Evolutionary conservation across 2,888 invertebrate species (phyloP), one percentile per base, ranked within the genome.

Genomic region (Lapara coniferarum): DNA sequence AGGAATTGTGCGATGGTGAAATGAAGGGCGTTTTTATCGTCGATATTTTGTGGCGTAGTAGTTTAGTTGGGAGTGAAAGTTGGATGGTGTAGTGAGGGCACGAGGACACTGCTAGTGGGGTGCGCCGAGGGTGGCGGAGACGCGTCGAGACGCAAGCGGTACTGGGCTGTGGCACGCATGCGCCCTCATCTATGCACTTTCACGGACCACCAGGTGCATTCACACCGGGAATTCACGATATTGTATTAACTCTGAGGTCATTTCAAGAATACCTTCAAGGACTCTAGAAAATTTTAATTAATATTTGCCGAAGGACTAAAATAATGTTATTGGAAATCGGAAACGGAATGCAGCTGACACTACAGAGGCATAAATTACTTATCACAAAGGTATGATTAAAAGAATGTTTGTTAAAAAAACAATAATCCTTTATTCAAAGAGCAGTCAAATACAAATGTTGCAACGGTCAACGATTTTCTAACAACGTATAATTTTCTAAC

Each of bases 21-120:
- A 53, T 44, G 44, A 53, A 52, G 63, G 53, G 53, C 69, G 56
- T 59, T 77, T 78, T 77, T 75, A 78, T 78, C 73, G 72, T 78
- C 81, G 74, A 59, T 77, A 77, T 70, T 78, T 73, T 71, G 80
- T 79, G 78, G 78, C 68, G 63, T 68, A 30, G 52, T 58, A 46
- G 63, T 63, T 63, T 78, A 78, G 81, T 78, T 77, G 76, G 86
- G 85, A 91, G 93, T 91, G 92, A 93, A 93, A 92, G 92, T 92
- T 87, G 83, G 81, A 78, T 83, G 80, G 78, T 80, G 82, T 82
- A 87, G 85, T 86, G 90, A 92, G 92, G 92, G 92, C 92, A 93
- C 89, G 88, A 83, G 92, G 92, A 84, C 92, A 91, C 82, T 77
- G 63, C 75, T 76, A 77, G 77, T 78, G 77, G 82, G 85, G 85